Percentiles rank a stretch among this genome's conserved stretches.
Evolutionary conservation across 2,888 invertebrate genomes (phyloP).

Genomic region (Myopa tessellatipennis): DNA sequence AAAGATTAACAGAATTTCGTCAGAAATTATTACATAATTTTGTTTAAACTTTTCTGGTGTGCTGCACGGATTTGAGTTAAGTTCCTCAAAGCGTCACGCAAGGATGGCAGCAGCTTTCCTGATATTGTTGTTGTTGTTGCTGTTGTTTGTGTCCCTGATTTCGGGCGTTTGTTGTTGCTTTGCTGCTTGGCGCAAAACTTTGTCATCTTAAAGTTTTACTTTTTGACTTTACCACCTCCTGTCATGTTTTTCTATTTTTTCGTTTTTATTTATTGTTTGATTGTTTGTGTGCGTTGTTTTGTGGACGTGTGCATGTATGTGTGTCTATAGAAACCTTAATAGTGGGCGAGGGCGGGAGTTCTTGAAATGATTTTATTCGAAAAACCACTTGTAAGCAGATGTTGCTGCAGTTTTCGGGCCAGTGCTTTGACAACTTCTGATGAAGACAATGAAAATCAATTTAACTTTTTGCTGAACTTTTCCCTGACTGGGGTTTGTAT

Average conservation of each 20-base stretch:
- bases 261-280: constrained; percentile 16
- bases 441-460: constrained; percentile 50
- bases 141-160: constrained; percentile 6
- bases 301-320: background rate
- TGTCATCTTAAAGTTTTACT: constrained; percentile 35
- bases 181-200: constrained; percentile 12
- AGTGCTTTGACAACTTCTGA: constrained; percentile 23
- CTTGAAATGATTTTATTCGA: constrained; percentile 31
- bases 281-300: constrained; percentile 4
- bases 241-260: background rate
- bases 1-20: background rate
- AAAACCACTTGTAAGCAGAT: constrained; percentile 40
- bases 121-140: constrained; percentile 7
- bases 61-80: constrained; percentile 15
- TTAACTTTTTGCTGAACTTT: constrained; percentile 49
- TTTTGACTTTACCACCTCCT: constrained; percentile 27
- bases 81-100: constrained; percentile 13
- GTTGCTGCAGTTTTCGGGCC: constrained; percentile 21
- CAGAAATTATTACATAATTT: constrained; percentile 9
- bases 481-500: background rate
- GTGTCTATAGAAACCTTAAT: background rate
- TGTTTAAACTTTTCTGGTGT: constrained; percentile 17
- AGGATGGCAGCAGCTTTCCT: constrained; percentile 9
- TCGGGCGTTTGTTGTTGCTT: background rate
- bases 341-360: constrained; percentile 13